Base-by-base conservation (phyloP, 2,113 vertebrate genomes). In the Buteo buteo region DNA sequence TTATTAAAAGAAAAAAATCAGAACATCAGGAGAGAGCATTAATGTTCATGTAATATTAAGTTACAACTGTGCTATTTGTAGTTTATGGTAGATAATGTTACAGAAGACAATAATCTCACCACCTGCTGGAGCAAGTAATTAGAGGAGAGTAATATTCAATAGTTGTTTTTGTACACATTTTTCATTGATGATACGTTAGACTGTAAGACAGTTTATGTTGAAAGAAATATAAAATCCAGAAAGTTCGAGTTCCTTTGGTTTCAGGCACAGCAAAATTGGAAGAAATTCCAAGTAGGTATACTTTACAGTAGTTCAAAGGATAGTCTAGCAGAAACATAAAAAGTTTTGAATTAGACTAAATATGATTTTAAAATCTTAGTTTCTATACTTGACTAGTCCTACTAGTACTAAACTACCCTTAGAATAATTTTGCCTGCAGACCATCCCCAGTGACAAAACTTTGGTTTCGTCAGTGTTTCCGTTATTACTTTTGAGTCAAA, bases 61-160 rank as follows among this genome's bases (percentile, higher is more conserved):
- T 90, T 96, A 94, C 90, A 96, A 59, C 93, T 94, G 95, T 91
- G 74, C 50, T 96, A 86, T 96, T 97, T 97, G 96, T 96, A 96
- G 67, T 96, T 97, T 69, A 85, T 57, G 93, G 49, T 40, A 83
- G 82, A 91, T 91, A 90, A 90, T 13, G 24, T 96, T 94, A 78
- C 38, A 70, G 61, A 85, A 96, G 87, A 97, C 94, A 91, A 96
- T 97, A 88, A 97, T 97, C 96, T 98, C 96, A 96, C 91, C 95
- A 95, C 93, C 93, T 97, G 93, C 91, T 95, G 92, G 95, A 97
- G 93, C 95, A 92, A 96, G n/a, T 88, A 98, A 96, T 97, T 96
- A 95, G 74, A 91, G 69, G 64, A 94, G 82, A 96, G 78, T 19
- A 69, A 54, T 80, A 80, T 74, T 95, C 52, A 64, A 67, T 90